A percentile compares a stretch with the other conserved stretches of the same genome.
These are phyloP conservation scores for Rhopalosiphum maidis DNA, from an alignment of 1,140 invertebrate species.

Conservation along the genomic window DNA sequence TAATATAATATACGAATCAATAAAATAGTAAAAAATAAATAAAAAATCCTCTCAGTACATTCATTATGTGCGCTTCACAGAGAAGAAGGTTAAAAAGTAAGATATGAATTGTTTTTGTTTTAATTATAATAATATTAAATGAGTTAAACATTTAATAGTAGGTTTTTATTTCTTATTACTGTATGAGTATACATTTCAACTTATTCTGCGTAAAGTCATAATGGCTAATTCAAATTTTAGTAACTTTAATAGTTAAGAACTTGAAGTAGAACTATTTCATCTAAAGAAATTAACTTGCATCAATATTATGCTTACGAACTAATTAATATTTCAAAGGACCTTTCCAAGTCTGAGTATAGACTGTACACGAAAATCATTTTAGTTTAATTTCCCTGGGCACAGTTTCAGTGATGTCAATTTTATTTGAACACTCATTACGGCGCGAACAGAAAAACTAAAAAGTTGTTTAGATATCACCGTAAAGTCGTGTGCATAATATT, in stretches of 20 bases:
- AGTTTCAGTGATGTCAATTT: not conserved
- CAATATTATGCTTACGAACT: not conserved
- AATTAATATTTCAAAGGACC: not conserved
- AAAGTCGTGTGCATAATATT: no score
- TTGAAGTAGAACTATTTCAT: no score
- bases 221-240: no score
- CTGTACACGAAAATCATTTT: not conserved
- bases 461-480: no score
- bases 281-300: not conserved
- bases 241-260: no score
- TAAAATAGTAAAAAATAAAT: not conserved
- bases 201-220: not conserved
- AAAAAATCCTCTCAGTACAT: not conserved
- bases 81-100: not conserved
- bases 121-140: not conserved
- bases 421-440: no score
- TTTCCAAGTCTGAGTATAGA: not conserved
- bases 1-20: not conserved
- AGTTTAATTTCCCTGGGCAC: not conserved
- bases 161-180: not conserved
- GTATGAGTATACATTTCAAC: not conserved
- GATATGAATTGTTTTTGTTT: not conserved
- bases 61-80: not conserved
- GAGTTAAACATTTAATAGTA: not conserved
- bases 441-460: no score